These are phyloP conservation scores for Hylomyscus alleni DNA, from an alignment of 2,797 vertebrate species.

Conservation along the genomic window DNA sequence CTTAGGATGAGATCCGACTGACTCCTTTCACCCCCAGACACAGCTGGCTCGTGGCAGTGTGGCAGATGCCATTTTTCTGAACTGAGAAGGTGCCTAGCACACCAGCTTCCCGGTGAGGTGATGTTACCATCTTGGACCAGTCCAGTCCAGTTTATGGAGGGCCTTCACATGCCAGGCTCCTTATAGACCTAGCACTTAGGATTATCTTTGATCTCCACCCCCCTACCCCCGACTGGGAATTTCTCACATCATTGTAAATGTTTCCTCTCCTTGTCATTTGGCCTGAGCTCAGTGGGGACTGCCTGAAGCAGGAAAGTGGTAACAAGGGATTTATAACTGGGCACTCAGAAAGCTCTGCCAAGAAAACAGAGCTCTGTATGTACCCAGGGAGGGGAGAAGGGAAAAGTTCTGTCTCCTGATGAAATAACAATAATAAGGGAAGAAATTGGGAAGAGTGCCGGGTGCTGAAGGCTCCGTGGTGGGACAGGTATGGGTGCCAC, in stretches of 20 bases:
- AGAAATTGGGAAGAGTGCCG: slow-evolving; percentile 72
- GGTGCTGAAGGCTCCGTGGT: background rate
- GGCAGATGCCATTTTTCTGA: background rate
- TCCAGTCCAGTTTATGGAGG: slow-evolving; percentile 29
- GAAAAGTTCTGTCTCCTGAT: background rate
- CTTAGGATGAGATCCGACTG: background rate
- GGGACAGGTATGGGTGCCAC: slow-evolving; percentile 46
- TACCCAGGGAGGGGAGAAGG: background rate
- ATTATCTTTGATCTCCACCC: slow-evolving; percentile 66
- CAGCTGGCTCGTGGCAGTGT: background rate
- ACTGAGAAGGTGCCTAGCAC: background rate
- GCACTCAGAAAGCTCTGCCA: slow-evolving; percentile 73
- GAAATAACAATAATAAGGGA: slow-evolving; percentile 69
- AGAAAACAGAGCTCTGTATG: slow-evolving; percentile 60
- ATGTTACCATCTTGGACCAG: background rate
- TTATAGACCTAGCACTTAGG: background rate
- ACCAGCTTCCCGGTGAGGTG: background rate
- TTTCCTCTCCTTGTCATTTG: slow-evolving; percentile 78
- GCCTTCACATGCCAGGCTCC: slow-evolving; percentile 42
- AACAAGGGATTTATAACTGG: slow-evolving; percentile 78
- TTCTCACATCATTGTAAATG: slow-evolving; percentile 83
- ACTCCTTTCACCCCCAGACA: background rate
- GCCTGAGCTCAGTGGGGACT: slow-evolving; percentile 58
- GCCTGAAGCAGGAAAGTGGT: slow-evolving; percentile 82
- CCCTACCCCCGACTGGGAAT: slow-evolving; percentile 55